These are phyloP conservation scores for Temnothorax curvispinosus DNA, from an alignment of 1,140 invertebrate species.

Conservation along the genomic window DNA sequence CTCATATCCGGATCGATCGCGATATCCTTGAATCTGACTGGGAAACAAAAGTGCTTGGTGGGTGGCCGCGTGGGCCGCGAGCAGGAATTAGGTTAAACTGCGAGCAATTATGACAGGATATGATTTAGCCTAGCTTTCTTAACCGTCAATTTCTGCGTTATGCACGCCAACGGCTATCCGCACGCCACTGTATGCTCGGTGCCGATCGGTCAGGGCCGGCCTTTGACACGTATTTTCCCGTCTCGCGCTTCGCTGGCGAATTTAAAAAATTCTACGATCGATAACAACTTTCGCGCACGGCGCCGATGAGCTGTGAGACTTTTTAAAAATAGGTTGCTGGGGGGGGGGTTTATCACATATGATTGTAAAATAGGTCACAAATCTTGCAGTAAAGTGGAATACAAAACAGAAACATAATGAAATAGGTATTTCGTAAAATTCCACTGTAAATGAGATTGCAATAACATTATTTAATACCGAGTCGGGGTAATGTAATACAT, in stretches of 20 bases:
- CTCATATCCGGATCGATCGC: not conserved
- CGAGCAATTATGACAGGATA: constrained; percentile 79
- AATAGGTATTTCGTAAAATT: not conserved
- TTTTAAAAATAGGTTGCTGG: not conserved
- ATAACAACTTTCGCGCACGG: constrained; percentile 10
- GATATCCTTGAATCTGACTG: constrained; percentile 41
- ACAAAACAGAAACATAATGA: not conserved
- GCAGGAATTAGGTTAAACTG: constrained; percentile 79
- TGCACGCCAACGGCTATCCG: constrained; percentile 70
- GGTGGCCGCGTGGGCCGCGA: constrained; percentile 67
- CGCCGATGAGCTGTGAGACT: not conserved
- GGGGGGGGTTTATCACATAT: not conserved
- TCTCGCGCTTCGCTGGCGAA: constrained; percentile 6
- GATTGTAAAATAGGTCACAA: not conserved
- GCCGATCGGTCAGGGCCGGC: constrained; percentile 74
- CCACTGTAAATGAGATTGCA: not conserved
- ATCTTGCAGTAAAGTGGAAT: not conserved
- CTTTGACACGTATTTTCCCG: constrained; percentile 74
- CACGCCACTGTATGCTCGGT: constrained; percentile 60
- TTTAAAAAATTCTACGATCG: constrained; percentile 39
- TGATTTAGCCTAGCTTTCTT: constrained; percentile 77
- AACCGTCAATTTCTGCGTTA: constrained; percentile 73
- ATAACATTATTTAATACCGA: not conserved
- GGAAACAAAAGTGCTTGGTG: constrained; percentile 53
- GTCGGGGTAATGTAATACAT: not conserved